A percentile compares a stretch with the other conserved stretches of the same genome.
phyloP scores from a whole-genome alignment of 1,140 invertebrate genomes.

The Zeugodacus cucurbitae region DNA sequence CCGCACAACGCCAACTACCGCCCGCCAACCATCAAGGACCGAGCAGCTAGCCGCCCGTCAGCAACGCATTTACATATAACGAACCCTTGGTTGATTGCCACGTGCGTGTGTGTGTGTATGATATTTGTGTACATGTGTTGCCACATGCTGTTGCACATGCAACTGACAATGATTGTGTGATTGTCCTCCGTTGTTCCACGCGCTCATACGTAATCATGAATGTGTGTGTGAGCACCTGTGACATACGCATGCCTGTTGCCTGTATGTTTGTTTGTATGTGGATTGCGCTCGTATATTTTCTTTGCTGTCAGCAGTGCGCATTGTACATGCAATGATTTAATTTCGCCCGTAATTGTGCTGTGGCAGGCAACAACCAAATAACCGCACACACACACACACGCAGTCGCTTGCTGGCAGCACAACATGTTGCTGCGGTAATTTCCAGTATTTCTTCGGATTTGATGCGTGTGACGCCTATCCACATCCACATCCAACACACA shows the following conservation, averaged over 20 bases:
- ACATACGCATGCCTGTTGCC: neutral
- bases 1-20: neutral
- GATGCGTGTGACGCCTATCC: neutral
- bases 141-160: slow-evolving; percentile 13
- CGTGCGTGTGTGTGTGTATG: neutral
- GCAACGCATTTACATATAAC: neutral
- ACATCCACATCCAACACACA: neutral
- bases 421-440: neutral
- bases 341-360: slow-evolving; percentile 22
- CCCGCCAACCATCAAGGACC: neutral
- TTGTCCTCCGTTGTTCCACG: neutral
- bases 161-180: neutral
- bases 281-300: neutral
- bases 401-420: slow-evolving; percentile 1
- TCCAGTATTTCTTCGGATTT: neutral
- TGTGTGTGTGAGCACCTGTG: too few species aligned
- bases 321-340: slow-evolving; percentile 35
- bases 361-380: slow-evolving; percentile 24
- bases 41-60: neutral
- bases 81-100: neutral
- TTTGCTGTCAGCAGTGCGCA: slow-evolving; percentile 19
- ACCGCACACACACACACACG: neutral
- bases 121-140: neutral
- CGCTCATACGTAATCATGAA: neutral
- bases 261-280: neutral